These are phyloP conservation scores for Sphecodes monilicornis DNA, from an alignment of 2,888 invertebrate species.

Conservation along the genomic window DNA sequence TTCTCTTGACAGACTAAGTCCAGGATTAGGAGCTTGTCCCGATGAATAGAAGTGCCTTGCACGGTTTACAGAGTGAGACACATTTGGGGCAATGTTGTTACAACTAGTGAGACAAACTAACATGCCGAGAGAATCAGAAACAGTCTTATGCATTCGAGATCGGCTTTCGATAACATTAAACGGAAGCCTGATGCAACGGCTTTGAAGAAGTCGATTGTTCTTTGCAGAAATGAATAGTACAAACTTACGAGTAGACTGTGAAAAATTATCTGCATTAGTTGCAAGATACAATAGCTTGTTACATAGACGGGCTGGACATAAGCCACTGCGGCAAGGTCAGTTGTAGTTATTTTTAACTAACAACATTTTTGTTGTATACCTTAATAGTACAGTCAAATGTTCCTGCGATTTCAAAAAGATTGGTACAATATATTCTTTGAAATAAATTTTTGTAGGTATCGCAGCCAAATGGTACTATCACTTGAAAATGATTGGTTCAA, in stretches of 20 bases:
- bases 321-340: no score
- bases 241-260: no score
- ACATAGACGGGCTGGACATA: no score
- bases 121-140: neutral
- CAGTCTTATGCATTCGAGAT: neutral
- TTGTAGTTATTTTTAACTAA: neutral
- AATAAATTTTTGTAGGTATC: neutral
- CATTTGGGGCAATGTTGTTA: neutral
- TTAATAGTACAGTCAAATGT: no score
- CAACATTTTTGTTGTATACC: neutral
- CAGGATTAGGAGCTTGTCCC: conserved; percentile 70
- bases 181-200: no score
- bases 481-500: no score
- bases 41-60: conserved; percentile 29
- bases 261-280: no score
- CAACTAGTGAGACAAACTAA: neutral
- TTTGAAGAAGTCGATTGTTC: no score
- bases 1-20: conserved; percentile 28
- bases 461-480: no score
- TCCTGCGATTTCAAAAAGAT: neutral
- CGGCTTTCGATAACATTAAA: neutral
- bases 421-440: neutral
- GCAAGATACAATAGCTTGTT: no score
- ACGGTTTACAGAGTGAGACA: conserved; percentile 3
- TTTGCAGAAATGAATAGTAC: no score